phyloP scores from a whole-genome alignment of 1,140 invertebrate genomes.

The Parapsyche elsis region DNA sequence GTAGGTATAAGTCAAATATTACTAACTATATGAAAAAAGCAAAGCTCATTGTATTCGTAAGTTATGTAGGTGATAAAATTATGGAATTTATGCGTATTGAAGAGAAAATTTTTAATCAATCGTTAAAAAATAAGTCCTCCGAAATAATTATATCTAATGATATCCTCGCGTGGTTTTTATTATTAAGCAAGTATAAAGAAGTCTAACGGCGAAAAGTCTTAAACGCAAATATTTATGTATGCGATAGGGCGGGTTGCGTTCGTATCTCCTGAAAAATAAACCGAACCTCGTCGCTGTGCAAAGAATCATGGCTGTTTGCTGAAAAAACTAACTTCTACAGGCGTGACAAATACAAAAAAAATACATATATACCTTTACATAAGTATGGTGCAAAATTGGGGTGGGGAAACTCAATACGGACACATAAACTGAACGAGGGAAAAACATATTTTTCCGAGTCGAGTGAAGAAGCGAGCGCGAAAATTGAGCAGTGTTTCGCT shows the following conservation, averaged over 20 bases:
- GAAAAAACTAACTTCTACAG: constrained; percentile 28
- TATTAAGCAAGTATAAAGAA: background rate
- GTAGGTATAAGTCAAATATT: no score
- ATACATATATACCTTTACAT: background rate
- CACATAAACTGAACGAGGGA: background rate
- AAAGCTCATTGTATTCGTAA: no score
- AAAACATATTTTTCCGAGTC: constrained; percentile 24
- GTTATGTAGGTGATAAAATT: no score
- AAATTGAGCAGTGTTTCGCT: constrained; percentile 22
- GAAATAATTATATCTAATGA: background rate
- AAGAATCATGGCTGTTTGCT: constrained; percentile 39
- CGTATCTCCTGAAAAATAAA: constrained; percentile 30
- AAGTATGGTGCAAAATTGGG: background rate
- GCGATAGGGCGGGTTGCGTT: constrained; percentile 18
- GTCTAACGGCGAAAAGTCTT: constrained; percentile 20
- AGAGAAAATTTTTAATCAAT: no score
- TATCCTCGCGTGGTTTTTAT: background rate
- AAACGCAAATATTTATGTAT: constrained; percentile 22
- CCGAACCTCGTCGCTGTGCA: constrained; percentile 26
- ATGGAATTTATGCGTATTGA: no score
- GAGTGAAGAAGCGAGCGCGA: constrained; percentile 18
- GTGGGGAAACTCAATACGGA: constrained; percentile 34
- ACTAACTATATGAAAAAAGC: no score
- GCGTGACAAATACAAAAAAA: constrained; percentile 7
- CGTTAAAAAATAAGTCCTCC: no score